phyloP scores from a whole-genome alignment of 2,113 vertebrate species.

The Chionomys nivalis region DNA sequence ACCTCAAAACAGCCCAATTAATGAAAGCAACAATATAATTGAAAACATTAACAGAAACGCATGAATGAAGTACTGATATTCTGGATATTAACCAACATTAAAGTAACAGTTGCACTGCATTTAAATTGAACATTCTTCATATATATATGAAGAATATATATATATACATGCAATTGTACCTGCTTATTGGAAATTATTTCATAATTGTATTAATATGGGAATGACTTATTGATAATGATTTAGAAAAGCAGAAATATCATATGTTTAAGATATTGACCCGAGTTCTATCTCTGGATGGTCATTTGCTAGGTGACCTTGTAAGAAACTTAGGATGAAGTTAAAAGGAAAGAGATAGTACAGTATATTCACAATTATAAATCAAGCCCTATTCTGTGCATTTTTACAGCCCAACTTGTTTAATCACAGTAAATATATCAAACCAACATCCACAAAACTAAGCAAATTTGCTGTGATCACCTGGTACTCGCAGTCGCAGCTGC shows the following conservation, averaged over 20 bases:
- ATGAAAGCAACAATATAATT: background rate
- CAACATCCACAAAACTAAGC: background rate
- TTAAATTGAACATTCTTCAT: background rate
- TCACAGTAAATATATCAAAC: background rate
- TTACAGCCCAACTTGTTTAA: background rate
- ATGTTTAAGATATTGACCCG: background rate
- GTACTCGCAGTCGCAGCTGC: background rate
- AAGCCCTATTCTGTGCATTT: background rate
- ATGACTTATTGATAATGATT: background rate
- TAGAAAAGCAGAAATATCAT: background rate
- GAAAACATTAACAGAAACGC: background rate
- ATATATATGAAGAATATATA: background rate
- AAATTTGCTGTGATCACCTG: background rate
- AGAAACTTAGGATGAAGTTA: background rate
- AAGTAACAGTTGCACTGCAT: background rate
- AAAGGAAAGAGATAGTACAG: background rate
- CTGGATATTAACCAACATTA: background rate
- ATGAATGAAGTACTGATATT: background rate
- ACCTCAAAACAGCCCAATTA: background rate
- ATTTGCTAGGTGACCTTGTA: background rate
- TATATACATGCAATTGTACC: background rate
- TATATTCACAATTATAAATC: background rate
- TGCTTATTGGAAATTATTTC: background rate
- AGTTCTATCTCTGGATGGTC: background rate
- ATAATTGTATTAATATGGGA: background rate